Percentiles rank a stretch among this genome's conserved stretches.
phyloP scores from a whole-genome alignment of 1,140 invertebrate species.

The Meloidogyne exigua region DNA sequence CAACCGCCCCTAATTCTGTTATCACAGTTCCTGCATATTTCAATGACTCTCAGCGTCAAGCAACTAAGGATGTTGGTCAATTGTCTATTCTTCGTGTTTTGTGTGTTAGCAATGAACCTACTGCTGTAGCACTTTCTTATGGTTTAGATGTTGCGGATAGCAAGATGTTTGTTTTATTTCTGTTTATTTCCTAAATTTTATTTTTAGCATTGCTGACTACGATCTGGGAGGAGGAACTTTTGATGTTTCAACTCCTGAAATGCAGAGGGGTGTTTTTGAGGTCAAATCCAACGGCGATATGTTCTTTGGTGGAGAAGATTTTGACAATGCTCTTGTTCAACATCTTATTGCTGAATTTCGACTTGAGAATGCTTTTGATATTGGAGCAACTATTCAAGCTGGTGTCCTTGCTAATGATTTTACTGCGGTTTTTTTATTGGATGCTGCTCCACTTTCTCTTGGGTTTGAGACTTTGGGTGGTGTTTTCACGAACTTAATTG shows the following conservation, averaged over 20 bases:
- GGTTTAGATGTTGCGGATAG: background rate
- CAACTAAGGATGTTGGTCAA: constrained; percentile 6
- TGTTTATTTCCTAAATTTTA: constrained; percentile 52
- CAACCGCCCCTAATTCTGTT: background rate
- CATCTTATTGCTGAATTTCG: constrained; percentile 77
- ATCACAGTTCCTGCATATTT: constrained; percentile 5
- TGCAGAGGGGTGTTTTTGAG: constrained; percentile 88
- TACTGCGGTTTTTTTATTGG: constrained; percentile 86
- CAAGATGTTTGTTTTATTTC: background rate
- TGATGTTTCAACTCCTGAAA: constrained; percentile 88
- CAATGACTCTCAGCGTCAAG: too few species aligned
- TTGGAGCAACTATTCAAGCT: constrained; percentile 93
- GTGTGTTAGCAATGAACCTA: background rate
- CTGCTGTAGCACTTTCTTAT: background rate
- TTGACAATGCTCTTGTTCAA: background rate
- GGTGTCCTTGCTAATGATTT: constrained; percentile 93
- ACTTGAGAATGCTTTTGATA: constrained; percentile 93
- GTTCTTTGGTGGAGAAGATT: constrained; percentile 80
- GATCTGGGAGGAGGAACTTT: constrained; percentile 95
- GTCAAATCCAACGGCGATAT: constrained; percentile 93
- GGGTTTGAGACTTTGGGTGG: constrained; percentile 93
- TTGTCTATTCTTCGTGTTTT: background rate
- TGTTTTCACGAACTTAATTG: constrained; percentile 90
- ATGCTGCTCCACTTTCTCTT: constrained; percentile 90
- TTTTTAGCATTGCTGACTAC: constrained; percentile 68